A percentile compares a stretch with the other conserved stretches of the same genome.
These are phyloP conservation scores for Cassiopea andromeda DNA, from an alignment of 30 jellyfish, hydroid and myxozoan genomes.

Conservation along the genomic window DNA sequence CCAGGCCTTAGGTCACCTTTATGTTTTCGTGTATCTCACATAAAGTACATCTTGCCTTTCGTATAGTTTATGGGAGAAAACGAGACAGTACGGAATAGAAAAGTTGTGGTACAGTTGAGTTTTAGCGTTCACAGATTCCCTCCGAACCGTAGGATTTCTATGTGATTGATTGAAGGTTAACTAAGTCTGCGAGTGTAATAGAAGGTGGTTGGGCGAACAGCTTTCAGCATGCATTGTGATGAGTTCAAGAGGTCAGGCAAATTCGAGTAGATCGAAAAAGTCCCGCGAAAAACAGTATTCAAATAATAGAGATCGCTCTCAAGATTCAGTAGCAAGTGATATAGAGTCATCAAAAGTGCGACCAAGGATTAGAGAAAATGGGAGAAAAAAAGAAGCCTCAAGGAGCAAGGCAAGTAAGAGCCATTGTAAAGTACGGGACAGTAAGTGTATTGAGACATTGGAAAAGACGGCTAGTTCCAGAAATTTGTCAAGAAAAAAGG, in stretches of 20 bases:
- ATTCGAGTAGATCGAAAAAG: slow-evolving; percentile 74
- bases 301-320: slow-evolving; percentile 65
- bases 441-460: not conserved
- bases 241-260: slow-evolving; percentile 80
- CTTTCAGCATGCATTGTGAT: slow-evolving; percentile 84
- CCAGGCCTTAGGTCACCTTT: not conserved
- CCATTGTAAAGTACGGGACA: slow-evolving; percentile 69
- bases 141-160: not conserved
- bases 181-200: not conserved
- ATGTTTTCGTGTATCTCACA: not conserved
- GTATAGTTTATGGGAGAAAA: not conserved
- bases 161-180: not conserved
- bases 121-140: not conserved
- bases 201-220: slow-evolving; percentile 50
- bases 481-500: slow-evolving; percentile 52
- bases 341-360: slow-evolving; percentile 41
- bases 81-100: not conserved
- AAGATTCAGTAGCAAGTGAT: slow-evolving; percentile 54
- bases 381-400: slow-evolving; percentile 47
- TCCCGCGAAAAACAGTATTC: slow-evolving; percentile 57
- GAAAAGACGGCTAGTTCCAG: slow-evolving; percentile 60
- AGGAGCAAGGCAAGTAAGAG: slow-evolving; percentile 49
- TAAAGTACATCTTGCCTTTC: not conserved
- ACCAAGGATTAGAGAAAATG: slow-evolving; percentile 51
- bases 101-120: not conserved